Base-by-base conservation (phyloP, 2,797 vertebrate species). In the Artibeus jamaicensis region DNA sequence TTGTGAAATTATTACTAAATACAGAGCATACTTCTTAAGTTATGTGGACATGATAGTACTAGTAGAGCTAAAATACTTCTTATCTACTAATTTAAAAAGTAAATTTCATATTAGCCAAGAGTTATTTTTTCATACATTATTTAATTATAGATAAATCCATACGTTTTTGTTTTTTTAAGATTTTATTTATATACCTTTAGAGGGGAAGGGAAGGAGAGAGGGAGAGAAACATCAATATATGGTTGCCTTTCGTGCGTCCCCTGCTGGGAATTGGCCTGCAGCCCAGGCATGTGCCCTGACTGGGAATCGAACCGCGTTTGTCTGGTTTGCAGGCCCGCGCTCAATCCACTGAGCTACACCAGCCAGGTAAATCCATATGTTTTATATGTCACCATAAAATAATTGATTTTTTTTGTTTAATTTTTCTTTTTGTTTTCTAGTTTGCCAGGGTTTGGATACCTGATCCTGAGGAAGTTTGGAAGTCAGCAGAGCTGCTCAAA, bases 391-490 rank as follows among this genome's bases (percentile, higher is more conserved):
- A 37, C 55, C 93, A 29, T 65, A 67, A 94, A 95, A 53, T 77
- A 73, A 86, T 84, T 65, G 42, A 89, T 81, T 96, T 93, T 15
- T 15, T 50, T 76, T 16, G 26, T 81, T 93, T 95, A 46, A 57
- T n/a, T 57, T 82, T 83, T 85, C 78, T 55, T 89, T 96, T 79
- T 98, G 42, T 97, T 9, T 96, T 98, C 86, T 98, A 99, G 99
- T 98, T 98, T 98, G 99, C 99, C 96, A 99, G 99, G 98, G 99
- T 99, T 96, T 99, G 99, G 99, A 99, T 99, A 97, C 99, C 99
- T 26, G 99, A 99, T 97, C 98, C 98, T 9, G 99, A 99, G 91
- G 99, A 99, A 46, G 99, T 99, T 32, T 99, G 99, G 99, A 99
- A 99, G 98, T 99, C 99, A 37, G 99, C 99, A 89, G 99, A 99